Conservation (phyloP, 2,113 vertebrate genomes). For the Spea bombifrons region DNA sequence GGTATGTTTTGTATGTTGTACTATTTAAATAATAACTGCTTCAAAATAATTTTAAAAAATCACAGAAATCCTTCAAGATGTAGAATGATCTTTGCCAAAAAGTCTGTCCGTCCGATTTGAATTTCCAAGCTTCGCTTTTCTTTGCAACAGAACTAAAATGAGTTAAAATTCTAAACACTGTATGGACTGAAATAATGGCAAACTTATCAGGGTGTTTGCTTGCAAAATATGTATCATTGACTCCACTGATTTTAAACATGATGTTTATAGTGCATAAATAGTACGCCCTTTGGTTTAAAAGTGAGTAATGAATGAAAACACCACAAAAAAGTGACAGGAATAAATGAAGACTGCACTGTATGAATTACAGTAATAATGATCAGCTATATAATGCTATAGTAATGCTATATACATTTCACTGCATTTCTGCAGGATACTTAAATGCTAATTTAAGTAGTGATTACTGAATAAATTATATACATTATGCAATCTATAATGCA, state of each 20-base stretch:
- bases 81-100: too few species aligned
- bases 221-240: neutral
- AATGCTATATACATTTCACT: slow-evolving; percentile 11
- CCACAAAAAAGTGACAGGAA: slow-evolving; percentile 19
- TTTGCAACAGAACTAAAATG: too few species aligned
- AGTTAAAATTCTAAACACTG: too few species aligned
- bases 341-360: neutral
- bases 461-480: slow-evolving; percentile 17
- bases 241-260: too few species aligned
- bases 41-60: too few species aligned
- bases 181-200: too few species aligned
- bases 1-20: too few species aligned
- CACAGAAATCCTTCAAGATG: too few species aligned
- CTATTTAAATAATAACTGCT: too few species aligned
- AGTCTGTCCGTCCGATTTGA: too few species aligned
- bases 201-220: too few species aligned
- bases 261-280: neutral
- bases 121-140: too few species aligned
- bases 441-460: slow-evolving; percentile 31
- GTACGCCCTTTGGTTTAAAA: neutral
- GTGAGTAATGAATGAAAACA: neutral
- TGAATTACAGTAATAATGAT: slow-evolving; percentile 32
- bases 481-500: slow-evolving; percentile 31
- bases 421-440: slow-evolving; percentile 4
- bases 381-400: neutral